These are phyloP conservation scores for Octodonta nipae DNA, from an alignment of 2,888 invertebrate species.

Conservation along the genomic window DNA sequence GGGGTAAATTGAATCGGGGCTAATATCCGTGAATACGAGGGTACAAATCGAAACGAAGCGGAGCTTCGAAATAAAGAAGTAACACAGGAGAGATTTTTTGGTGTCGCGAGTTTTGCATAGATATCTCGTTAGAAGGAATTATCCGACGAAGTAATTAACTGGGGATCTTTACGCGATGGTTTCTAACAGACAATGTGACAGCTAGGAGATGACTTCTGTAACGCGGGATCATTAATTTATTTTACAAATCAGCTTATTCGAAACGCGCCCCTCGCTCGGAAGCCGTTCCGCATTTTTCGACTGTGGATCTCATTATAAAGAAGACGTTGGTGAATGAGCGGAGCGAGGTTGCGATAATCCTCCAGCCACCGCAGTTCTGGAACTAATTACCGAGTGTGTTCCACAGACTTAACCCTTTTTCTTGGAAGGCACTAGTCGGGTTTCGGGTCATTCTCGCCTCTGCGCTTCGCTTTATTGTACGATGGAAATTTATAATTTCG, in stretches of 20 bases:
- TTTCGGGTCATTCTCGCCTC: conserved; percentile 13
- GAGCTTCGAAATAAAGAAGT: too few species aligned
- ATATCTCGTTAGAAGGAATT: conserved; percentile 35
- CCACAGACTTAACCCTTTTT: conserved; percentile 25
- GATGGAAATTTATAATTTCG: conserved; percentile 16
- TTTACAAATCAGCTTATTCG: conserved; percentile 38
- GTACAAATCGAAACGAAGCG: too few species aligned
- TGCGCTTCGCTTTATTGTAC: conserved; percentile 6
- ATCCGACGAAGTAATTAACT: conserved; percentile 35
- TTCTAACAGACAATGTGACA: conserved; percentile 36
- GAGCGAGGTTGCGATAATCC: conserved; percentile 29
- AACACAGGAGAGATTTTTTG: too few species aligned
- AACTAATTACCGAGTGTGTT: conserved; percentile 29
- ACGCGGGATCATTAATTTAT: conserved; percentile 37
- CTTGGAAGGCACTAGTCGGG: conserved; percentile 10
- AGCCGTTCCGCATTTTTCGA: conserved; percentile 32
- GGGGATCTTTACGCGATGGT: conserved; percentile 27
- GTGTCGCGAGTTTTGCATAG: conserved; percentile 30
- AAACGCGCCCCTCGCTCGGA: conserved; percentile 24
- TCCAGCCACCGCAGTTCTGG: conserved; percentile 26
- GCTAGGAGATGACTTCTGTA: conserved; percentile 34
- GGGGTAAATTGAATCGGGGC: too few species aligned
- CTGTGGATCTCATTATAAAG: conserved; percentile 29
- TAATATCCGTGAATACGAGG: too few species aligned
- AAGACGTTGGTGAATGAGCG: conserved; percentile 29